Evolutionary conservation across 2,797 vertebrate species (phyloP).

Genomic region (Anguilla megastoma): DNA sequence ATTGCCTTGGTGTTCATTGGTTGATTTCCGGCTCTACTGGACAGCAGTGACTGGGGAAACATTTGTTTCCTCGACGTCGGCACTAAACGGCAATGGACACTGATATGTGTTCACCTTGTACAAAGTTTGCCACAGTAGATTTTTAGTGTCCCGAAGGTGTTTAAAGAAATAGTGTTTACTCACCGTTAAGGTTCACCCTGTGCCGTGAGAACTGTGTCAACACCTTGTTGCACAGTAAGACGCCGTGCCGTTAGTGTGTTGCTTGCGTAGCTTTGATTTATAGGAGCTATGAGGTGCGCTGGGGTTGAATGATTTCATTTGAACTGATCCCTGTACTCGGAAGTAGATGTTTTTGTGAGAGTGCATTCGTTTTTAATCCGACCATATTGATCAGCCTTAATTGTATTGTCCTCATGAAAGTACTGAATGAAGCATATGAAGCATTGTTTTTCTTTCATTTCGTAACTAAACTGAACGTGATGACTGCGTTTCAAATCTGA

Average conservation of each 20-base stretch:
- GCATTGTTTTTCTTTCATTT: background rate
- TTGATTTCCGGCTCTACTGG: background rate
- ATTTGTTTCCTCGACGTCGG: background rate
- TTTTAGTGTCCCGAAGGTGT: background rate
- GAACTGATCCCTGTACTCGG: too few relatives aligned
- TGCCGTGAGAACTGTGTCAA: background rate
- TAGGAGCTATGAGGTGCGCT: too few relatives aligned
- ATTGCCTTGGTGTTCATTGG: background rate
- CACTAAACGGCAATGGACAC: background rate
- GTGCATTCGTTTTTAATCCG: too few relatives aligned
- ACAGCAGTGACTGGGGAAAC: background rate
- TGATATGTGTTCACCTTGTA: background rate
- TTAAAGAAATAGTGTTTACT: background rate
- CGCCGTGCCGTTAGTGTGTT: too few relatives aligned
- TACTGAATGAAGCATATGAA: background rate
- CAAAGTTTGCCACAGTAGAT: background rate
- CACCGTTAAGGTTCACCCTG: background rate
- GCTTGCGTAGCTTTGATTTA: background rate
- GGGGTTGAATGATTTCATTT: too few relatives aligned
- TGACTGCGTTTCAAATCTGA: background rate
- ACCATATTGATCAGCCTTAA: too few relatives aligned
- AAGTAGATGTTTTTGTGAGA: background rate
- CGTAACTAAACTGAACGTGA: too few relatives aligned
- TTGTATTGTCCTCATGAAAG: too few relatives aligned
- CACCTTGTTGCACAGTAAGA: background rate